phyloP scores from a whole-genome alignment of 2,888 invertebrate genomes.

The Rhyacophila evoluta region DNA sequence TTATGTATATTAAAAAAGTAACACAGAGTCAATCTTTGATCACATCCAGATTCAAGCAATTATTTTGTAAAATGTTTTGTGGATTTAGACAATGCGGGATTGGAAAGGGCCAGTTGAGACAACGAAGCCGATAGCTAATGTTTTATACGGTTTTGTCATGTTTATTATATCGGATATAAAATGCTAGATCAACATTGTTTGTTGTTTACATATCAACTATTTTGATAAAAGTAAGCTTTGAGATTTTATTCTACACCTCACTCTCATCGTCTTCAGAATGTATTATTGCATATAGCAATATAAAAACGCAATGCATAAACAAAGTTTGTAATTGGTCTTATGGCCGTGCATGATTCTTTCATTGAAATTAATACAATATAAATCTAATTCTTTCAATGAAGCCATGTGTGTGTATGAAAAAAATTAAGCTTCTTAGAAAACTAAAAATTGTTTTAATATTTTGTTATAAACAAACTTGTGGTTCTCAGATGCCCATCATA shows the following conservation, averaged over 20 bases:
- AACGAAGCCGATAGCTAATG: not conserved
- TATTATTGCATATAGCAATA: conserved; percentile 14
- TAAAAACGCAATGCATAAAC: not conserved
- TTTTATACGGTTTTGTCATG: not conserved
- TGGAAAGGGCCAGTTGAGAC: not conserved
- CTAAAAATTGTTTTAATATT: no score
- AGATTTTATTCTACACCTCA: not conserved
- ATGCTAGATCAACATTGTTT: not conserved
- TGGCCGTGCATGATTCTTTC: not conserved
- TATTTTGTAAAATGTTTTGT: not conserved
- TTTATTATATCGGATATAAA: not conserved
- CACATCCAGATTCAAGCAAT: not conserved
- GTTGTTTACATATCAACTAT: not conserved
- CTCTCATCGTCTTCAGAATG: not conserved
- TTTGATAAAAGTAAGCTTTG: conserved; percentile 1
- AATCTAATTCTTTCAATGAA: no score
- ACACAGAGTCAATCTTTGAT: no score
- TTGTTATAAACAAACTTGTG: no score
- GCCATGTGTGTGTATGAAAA: no score
- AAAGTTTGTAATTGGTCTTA: not conserved
- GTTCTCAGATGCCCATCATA: no score
- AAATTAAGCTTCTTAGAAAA: no score
- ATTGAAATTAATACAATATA: no score
- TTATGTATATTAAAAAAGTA: no score
- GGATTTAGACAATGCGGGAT: no score